These are phyloP conservation scores for Polypterus senegalus DNA, from an alignment of 2,113 vertebrate genomes.

Conservation along the genomic window DNA sequence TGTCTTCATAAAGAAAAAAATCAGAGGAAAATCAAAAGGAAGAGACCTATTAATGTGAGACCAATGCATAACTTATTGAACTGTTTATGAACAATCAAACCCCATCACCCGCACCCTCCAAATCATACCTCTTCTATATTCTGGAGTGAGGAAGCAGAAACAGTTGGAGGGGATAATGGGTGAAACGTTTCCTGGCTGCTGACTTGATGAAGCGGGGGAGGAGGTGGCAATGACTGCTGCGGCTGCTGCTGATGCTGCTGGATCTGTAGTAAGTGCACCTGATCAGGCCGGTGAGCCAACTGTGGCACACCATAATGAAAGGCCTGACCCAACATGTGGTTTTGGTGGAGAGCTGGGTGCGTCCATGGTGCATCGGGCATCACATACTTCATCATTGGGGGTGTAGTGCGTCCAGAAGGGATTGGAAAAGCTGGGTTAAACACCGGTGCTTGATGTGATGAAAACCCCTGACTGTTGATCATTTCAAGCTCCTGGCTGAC, in stretches of 20 bases:
- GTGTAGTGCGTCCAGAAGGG: conserved; percentile 65
- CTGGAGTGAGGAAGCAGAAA: conserved; percentile 82
- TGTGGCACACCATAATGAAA: conserved; percentile 84
- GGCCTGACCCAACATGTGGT: conserved; percentile 69
- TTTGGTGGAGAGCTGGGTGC: conserved; percentile 72
- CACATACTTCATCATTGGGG: conserved; percentile 83
- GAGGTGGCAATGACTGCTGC: conserved; percentile 24
- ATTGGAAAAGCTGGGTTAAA: conserved; percentile 69
- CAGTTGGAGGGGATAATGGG: conserved; percentile 69
- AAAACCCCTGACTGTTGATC: conserved; percentile 62
- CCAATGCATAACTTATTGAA: no score
- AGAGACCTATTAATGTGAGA: no score
- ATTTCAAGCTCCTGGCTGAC: conserved; percentile 64
- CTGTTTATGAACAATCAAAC: no score
- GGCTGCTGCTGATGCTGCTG: conserved; percentile 68
- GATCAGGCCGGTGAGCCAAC: conserved; percentile 75
- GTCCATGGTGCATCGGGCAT: conserved; percentile 86
- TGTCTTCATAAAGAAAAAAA: no score
- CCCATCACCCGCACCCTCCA: neutral
- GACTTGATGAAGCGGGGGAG: conserved; percentile 42
- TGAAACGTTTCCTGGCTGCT: conserved; percentile 78
- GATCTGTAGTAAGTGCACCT: conserved; percentile 82
- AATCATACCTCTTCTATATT: conserved; percentile 83
- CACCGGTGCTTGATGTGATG: conserved; percentile 65
- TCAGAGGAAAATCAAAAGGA: no score